A percentile compares a stretch with the other conserved stretches of the same genome.
phyloP scores from a whole-genome alignment of 92 coral and sea anemone genomes.

The Ricordea florida region DNA sequence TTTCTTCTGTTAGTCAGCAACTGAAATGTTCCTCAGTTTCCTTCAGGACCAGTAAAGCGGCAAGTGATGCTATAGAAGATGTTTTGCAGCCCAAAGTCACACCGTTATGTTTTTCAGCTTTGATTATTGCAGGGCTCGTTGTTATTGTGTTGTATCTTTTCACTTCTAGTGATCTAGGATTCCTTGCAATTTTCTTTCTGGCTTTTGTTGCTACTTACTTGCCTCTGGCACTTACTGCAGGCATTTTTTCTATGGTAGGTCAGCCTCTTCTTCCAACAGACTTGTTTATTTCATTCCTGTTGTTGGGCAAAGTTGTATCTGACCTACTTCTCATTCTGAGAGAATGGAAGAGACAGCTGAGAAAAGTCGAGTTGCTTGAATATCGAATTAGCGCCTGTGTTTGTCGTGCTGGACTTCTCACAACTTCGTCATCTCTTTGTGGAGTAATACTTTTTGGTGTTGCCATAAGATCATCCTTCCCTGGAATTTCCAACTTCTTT shows the following conservation, averaged over 20 bases:
- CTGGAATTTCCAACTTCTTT: constrained; percentile 25
- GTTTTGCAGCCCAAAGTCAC: neutral
- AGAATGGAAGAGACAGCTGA: constrained; percentile 10
- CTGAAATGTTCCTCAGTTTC: neutral
- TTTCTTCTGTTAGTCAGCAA: neutral
- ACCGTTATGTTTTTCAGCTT: neutral
- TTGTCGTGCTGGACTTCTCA: constrained; percentile 35
- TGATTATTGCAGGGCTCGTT: neutral
- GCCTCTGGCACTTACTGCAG: constrained; percentile 1
- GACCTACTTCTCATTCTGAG: constrained; percentile 21
- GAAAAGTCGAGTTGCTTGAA: constrained; percentile 7
- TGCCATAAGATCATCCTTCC: constrained; percentile 51
- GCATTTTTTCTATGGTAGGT: constrained; percentile 17
- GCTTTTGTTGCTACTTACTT: neutral
- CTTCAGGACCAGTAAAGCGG: neutral
- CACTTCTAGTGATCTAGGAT: neutral
- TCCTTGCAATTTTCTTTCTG: neutral
- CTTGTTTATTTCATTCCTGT: constrained; percentile 36
- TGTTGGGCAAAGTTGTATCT: constrained; percentile 20
- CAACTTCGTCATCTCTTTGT: constrained; percentile 15
- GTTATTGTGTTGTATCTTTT: neutral
- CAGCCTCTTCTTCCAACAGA: neutral
- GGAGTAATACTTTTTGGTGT: constrained; percentile 19
- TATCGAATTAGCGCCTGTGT: constrained; percentile 20
- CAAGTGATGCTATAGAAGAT: neutral